These are phyloP conservation scores for Aulostomus chinensis DNA, from an alignment of 2,797 vertebrate species.

Conservation along the genomic window DNA sequence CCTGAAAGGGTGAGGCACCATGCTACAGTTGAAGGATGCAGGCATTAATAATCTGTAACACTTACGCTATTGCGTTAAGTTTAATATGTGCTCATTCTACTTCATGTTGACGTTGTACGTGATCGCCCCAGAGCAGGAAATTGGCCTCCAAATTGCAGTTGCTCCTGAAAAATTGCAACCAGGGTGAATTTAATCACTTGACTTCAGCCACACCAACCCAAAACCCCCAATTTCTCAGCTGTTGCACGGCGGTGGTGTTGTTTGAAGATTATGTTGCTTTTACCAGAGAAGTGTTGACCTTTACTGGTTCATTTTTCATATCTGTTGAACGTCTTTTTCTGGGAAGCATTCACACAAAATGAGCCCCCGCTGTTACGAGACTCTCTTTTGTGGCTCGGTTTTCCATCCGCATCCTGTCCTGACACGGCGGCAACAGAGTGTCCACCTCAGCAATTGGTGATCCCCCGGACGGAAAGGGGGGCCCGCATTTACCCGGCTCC, in stretches of 20 bases:
- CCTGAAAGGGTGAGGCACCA: too few species aligned
- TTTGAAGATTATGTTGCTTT: slow-evolving; percentile 20
- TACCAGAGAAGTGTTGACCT: slow-evolving; percentile 44
- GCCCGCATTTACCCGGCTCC: slow-evolving; percentile 10
- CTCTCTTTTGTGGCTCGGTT: slow-evolving; percentile 41
- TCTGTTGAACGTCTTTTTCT: slow-evolving; percentile 52
- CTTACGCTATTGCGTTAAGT: too few species aligned
- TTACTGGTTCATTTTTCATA: slow-evolving; percentile 63
- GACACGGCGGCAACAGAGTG: slow-evolving; percentile 44
- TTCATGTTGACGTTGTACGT: slow-evolving; percentile 40
- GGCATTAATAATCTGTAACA: slow-evolving; percentile 45
- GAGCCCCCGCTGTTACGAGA: slow-evolving; percentile 26
- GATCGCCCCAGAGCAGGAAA: slow-evolving; percentile 41
- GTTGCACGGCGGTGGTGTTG: background rate
- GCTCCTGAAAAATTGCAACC: slow-evolving; percentile 45
- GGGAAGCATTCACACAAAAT: slow-evolving; percentile 53
- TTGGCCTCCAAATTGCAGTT: slow-evolving; percentile 48
- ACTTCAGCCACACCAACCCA: too few species aligned
- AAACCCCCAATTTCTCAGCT: too few species aligned
- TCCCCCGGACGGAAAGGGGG: slow-evolving; percentile 43
- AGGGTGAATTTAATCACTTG: too few species aligned
- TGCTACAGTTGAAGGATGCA: too few species aligned
- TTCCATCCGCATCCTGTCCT: slow-evolving; percentile 62
- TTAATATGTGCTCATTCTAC: slow-evolving; percentile 23
- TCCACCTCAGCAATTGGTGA: slow-evolving; percentile 63